These are phyloP conservation scores for Lepus timidus DNA, from an alignment of 2,113 vertebrate species.

Conservation along the genomic window DNA sequence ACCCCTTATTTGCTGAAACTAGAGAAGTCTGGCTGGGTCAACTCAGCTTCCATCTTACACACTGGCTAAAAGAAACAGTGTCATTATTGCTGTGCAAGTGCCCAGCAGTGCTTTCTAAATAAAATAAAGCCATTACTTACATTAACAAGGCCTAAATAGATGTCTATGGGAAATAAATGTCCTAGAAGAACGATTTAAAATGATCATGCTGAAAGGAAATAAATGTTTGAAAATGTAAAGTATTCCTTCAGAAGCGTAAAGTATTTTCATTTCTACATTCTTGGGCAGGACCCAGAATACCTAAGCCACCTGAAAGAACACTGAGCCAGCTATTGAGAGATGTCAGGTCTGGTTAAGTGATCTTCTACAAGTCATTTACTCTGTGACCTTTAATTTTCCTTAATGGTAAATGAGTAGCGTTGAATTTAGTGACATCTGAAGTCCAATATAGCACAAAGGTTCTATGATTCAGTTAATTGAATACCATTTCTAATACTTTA, in stretches of 20 bases:
- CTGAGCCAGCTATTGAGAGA: neutral
- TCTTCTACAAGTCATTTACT: neutral
- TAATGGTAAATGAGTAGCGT: neutral
- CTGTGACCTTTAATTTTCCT: neutral
- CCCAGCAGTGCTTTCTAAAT: neutral
- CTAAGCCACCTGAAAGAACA: neutral
- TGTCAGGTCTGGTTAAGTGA: slow-evolving; percentile 1
- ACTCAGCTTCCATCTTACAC: slow-evolving; percentile 31
- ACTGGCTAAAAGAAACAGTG: neutral
- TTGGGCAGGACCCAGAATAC: neutral
- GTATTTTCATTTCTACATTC: neutral
- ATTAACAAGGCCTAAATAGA: neutral
- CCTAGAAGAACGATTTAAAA: neutral
- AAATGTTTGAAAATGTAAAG: slow-evolving; percentile 36
- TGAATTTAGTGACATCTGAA: neutral
- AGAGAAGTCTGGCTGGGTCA: slow-evolving; percentile 58
- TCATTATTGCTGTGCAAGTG: neutral
- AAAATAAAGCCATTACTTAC: neutral
- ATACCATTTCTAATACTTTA: neutral
- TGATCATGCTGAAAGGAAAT: slow-evolving; percentile 11
- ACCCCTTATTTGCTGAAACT: slow-evolving; percentile 75
- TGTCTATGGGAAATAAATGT: neutral
- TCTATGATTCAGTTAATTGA: neutral
- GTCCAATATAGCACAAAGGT: neutral
- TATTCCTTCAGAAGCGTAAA: neutral